Base-by-base conservation (phyloP, 2,888 invertebrate species). In the Galerucella calmariensis region DNA sequence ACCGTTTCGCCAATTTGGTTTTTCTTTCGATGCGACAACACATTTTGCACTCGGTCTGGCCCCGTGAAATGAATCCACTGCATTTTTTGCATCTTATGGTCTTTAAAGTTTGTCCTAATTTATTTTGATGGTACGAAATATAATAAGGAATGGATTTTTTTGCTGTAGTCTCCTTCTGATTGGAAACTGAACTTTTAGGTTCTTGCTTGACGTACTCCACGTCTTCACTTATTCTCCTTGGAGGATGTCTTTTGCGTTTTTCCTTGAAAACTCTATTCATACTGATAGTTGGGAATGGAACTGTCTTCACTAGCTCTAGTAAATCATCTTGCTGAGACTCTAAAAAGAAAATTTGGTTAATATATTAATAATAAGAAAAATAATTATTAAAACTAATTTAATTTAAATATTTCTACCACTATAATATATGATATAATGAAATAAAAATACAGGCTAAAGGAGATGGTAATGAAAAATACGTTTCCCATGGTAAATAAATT, bases 241-340 rank as follows among this genome's bases (percentile, higher is more conserved):
- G 61, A 14, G 61, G 46, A 24, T 20, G 20, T 9, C 16, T 16
- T 4, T 56, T 58, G 3, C 35, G 44, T n/a, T 44, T 48, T 51
- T 72, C 61, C 8, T 41, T 67, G 53, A 72, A 72, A 14, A 72
- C 61, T 41, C 58, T n/a, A 9, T 58, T 51, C 72, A 72, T 72
- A 67, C 61, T 59, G 24, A 72, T 67, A 1, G 62, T 67, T 8
- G 72, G 72, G 53, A 67, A 72, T 41, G 14, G 66, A n/a, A 58
- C 48, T 16, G 48, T n/a, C 14, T 61, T 59, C 16, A 48, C 16
- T 8, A 72, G 14, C 56, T 67, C 46, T 9, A 67, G 35, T 4
- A 72, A 46, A 12, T 67, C 67, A 20, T 59, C 67, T 56, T 56
- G 56, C 9, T 56, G n/a, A 16, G 16, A 10, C 2, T 10, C 56